Evolutionary conservation across 2,113 vertebrate species (phyloP), one percentile per base, ranked within the genome.

Genomic region (Tamias sibiricus): DNA sequence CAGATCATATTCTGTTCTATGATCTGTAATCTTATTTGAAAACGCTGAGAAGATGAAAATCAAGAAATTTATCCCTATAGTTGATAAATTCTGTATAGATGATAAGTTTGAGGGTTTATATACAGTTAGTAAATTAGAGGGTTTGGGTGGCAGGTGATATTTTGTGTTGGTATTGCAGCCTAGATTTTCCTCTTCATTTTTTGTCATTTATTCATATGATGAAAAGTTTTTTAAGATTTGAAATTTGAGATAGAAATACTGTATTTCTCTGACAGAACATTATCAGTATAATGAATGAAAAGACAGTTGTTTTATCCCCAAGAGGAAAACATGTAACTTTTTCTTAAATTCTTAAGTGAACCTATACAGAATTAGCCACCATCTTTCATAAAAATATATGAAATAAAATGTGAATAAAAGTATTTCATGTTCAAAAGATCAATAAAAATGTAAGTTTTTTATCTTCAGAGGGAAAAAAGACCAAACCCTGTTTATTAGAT

Each of bases 241-340:
- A 91, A 52, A 82, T 77, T 96, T 52, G 85, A 93, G 19, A 76
- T 30, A 95, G 26, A 87, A 84, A 84, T 40, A 7, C 2, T 87
- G 47, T 86, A 47, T 89, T 96, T 82, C 68, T 86, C 24, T 82
- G 32, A 24, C 57, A 94, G 24, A 88, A 89, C 75, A 10, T 32
- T 66, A 17, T 72, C 90, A 62, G 11, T 62, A 13, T 86, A 79
- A 86, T 24, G 88, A 79, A 86, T 24, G 81, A 91, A 90, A 97
- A 94, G 42, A 72, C 1, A 47, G 30, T 28, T 71, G 37, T 88
- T 13, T 79, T 57, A 84, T n/a, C 49, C 66, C 71, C 42, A 37
- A 64, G 64, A 85, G 57, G 14, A 96, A 96, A 32, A 11, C 74
- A 76, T 47, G 11, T 16, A 42, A 37, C 30, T 47, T 84, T 42